These are phyloP conservation scores for Epinephelus moara DNA, from an alignment of 2,113 vertebrate genomes.

Conservation along the genomic window DNA sequence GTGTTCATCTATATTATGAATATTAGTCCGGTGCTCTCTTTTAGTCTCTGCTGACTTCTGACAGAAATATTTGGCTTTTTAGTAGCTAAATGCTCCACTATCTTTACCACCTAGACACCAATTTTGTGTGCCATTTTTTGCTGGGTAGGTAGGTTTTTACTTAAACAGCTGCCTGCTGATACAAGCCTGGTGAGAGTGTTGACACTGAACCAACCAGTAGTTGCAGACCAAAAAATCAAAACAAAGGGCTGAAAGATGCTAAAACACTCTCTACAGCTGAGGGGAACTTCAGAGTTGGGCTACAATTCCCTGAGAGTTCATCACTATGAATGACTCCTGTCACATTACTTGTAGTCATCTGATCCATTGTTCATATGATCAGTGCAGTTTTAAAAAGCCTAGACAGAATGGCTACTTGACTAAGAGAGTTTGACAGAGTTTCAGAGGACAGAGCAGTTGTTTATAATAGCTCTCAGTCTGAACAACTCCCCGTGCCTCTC, in stretches of 20 bases:
- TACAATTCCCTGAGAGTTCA: too few species aligned
- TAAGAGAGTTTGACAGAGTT: neutral
- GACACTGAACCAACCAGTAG: neutral
- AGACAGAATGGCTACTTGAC: neutral
- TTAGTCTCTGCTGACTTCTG: neutral
- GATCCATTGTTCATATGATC: too few species aligned
- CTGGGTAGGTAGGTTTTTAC: neutral
- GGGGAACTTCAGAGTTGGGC: too few species aligned
- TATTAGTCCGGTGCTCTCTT: neutral
- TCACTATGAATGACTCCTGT: too few species aligned
- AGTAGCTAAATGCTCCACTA: neutral
- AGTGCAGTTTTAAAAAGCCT: too few species aligned
- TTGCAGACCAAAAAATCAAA: too few species aligned
- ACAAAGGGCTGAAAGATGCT: neutral
- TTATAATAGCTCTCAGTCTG: slow-evolving; percentile 18
- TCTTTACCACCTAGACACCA: neutral
- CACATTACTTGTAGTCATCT: too few species aligned
- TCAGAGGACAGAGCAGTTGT: neutral
- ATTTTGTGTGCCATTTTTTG: neutral
- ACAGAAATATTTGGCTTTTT: neutral
- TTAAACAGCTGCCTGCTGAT: neutral
- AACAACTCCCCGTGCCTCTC: slow-evolving; percentile 20
- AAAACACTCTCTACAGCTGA: too few species aligned
- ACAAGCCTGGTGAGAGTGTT: neutral
- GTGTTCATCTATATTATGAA: too few species aligned